phyloP scores from a whole-genome alignment of 2,113 vertebrate genomes.

The Meriones unguiculatus region DNA sequence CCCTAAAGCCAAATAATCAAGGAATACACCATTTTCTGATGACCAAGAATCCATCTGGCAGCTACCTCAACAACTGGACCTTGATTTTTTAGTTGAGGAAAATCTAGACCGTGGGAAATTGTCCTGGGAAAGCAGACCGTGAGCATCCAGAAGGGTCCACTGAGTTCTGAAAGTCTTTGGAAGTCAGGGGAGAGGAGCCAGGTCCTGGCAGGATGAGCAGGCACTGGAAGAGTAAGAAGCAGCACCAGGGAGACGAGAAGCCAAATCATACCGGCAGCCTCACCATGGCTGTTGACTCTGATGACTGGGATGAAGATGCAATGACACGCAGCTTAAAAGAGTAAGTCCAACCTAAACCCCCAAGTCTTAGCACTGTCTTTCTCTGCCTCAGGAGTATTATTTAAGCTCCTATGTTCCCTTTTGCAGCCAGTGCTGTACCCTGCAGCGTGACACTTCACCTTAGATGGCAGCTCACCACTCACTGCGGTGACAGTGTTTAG shows the following conservation, averaged over 20 bases:
- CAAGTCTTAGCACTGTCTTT: not conserved
- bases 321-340: not conserved
- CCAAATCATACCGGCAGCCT: not conserved
- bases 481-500: slow-evolving; percentile 43
- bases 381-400: not conserved
- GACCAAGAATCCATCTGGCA: not conserved
- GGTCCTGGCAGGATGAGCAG: not conserved
- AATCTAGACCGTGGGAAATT: not conserved
- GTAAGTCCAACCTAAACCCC: not conserved
- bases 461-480: not conserved
- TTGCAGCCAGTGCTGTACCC: not conserved
- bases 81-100: not conserved
- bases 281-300: not conserved
- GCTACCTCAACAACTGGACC: not conserved
- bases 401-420: not conserved
- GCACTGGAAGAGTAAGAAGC: not conserved
- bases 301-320: not conserved
- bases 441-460: not conserved
- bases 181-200: not conserved
- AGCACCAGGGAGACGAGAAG: not conserved
- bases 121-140: not conserved
- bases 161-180: not conserved
- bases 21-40: not conserved
- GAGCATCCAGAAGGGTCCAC: not conserved
- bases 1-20: not conserved